Evolutionary conservation across 2,113 vertebrate genomes (phyloP).

Genomic region (Kobus ellipsiprymnus): DNA sequence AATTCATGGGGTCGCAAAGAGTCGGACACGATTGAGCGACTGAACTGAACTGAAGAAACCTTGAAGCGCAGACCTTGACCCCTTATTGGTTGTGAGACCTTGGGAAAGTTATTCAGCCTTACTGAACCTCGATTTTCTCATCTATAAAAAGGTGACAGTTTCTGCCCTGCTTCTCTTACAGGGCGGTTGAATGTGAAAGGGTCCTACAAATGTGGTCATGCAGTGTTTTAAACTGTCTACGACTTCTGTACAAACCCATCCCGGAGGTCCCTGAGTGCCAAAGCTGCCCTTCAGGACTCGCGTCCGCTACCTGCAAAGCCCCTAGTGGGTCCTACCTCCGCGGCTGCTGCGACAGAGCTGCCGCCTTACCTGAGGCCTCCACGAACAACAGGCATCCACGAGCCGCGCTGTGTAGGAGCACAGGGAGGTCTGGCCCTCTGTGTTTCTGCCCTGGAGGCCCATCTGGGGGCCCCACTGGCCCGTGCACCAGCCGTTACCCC

Average conservation of each 20-base stretch:
- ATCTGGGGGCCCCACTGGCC: neutral
- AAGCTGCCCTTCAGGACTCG: neutral
- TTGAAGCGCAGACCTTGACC: neutral
- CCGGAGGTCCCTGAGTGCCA: neutral
- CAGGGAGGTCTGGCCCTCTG: neutral
- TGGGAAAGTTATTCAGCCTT: neutral
- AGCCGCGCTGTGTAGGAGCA: neutral
- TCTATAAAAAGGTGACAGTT: neutral
- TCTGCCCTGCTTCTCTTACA: neutral
- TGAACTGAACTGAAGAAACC: too few species aligned
- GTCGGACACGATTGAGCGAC: too few species aligned
- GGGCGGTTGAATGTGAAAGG: neutral
- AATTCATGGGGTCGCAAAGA: too few species aligned
- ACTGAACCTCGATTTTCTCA: neutral
- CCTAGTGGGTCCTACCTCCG: neutral
- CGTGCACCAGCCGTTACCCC: accelerated
- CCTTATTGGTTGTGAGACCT: neutral
- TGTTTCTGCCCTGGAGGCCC: neutral
- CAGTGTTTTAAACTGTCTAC: neutral
- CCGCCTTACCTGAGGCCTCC: neutral
- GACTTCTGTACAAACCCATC: neutral
- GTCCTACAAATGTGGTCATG: neutral
- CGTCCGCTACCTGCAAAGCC: neutral
- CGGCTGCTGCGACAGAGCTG: neutral
- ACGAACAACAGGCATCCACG: neutral